Evolutionary conservation across 2,797 vertebrate species (phyloP).

Genomic region (Anniella stebbinsi): DNA sequence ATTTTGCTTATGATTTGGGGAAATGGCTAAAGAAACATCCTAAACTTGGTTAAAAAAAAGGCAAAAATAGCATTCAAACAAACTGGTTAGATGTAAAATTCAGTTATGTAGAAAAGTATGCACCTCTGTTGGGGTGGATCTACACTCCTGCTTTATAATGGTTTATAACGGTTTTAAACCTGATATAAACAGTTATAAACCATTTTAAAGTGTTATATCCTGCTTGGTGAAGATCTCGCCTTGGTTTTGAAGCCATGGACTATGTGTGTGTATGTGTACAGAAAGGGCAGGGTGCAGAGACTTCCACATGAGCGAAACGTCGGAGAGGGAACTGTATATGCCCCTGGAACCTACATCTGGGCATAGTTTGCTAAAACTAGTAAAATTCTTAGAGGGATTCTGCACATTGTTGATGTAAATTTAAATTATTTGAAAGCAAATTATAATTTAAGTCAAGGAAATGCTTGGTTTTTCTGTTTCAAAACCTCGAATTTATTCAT

Average conservation of each 20-base stretch:
- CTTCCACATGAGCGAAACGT: neutral
- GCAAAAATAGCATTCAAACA: neutral
- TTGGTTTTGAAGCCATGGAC: neutral
- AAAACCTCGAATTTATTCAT: neutral
- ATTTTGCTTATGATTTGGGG: neutral
- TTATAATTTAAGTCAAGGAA: neutral
- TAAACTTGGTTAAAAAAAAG: neutral
- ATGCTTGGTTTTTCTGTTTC: neutral
- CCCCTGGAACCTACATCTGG: neutral
- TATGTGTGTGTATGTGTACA: neutral
- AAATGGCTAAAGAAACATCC: neutral
- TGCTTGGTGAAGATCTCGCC: too few species aligned
- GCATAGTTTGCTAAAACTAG: neutral
- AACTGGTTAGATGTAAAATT: slow-evolving; percentile 1
- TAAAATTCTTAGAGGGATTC: neutral
- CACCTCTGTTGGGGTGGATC: too few species aligned
- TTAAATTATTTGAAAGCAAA: neutral
- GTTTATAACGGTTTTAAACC: too few species aligned
- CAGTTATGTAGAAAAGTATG: neutral
- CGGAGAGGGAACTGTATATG: neutral
- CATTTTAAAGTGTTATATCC: too few species aligned
- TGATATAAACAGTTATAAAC: too few species aligned
- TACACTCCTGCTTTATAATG: too few species aligned
- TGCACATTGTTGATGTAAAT: neutral
- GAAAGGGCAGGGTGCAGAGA: neutral